Evolutionary conservation across 2,888 invertebrate species (phyloP).

Genomic region (Tyria jacobaeae): DNA sequence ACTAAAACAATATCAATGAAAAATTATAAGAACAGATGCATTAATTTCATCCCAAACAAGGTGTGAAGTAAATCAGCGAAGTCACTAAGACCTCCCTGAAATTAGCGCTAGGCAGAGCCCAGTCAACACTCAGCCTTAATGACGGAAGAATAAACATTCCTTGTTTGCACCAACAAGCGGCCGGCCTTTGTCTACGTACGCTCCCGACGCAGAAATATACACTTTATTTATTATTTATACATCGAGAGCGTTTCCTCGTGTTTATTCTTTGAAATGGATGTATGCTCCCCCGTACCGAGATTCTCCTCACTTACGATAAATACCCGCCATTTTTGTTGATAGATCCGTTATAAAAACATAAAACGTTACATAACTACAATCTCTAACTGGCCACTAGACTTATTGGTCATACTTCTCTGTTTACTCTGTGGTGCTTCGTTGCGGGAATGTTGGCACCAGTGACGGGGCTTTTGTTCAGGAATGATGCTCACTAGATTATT

Average conservation of each 20-base stretch:
- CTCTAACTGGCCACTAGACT: slow-evolving; percentile 61
- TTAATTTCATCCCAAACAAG: slow-evolving; percentile 52
- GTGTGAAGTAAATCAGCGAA: slow-evolving; percentile 63
- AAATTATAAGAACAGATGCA: slow-evolving; percentile 15
- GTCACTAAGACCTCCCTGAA: slow-evolving; percentile 69
- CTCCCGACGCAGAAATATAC: slow-evolving; percentile 78
- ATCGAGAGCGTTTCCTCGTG: slow-evolving; percentile 79
- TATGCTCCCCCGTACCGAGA: slow-evolving; percentile 64
- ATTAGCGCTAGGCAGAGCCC: slow-evolving; percentile 74
- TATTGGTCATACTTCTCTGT: slow-evolving; percentile 70
- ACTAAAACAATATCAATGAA: neutral
- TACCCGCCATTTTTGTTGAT: slow-evolving; percentile 69
- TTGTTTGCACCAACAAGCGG: slow-evolving; percentile 73
- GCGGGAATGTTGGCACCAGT: slow-evolving; percentile 62
- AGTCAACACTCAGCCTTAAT: slow-evolving; percentile 80
- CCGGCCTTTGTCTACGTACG: slow-evolving; percentile 79
- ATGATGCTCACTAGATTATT: slow-evolving; percentile 67
- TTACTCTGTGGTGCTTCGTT: slow-evolving; percentile 57
- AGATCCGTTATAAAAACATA: slow-evolving; percentile 74
- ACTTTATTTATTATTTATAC: slow-evolving; percentile 84
- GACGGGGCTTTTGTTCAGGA: slow-evolving; percentile 63
- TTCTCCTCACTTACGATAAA: slow-evolving; percentile 63
- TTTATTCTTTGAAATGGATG: slow-evolving; percentile 84
- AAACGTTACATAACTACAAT: slow-evolving; percentile 62
- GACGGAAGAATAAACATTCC: slow-evolving; percentile 81